phyloP scores from a whole-genome alignment of 2,888 invertebrate species.

The Hermaeophaga mercurialis region DNA sequence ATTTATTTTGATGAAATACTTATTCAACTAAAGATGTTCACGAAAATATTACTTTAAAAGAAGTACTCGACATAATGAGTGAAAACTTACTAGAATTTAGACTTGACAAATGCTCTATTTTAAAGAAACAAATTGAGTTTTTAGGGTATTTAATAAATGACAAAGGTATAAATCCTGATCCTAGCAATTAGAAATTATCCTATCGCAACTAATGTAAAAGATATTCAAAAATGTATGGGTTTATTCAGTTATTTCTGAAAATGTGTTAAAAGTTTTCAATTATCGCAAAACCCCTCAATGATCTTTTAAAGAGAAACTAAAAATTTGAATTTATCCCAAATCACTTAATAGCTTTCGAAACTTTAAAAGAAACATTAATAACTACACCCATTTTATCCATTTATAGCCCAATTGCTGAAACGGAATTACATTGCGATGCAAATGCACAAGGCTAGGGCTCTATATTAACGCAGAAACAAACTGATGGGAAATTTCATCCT shows the following conservation, averaged over 20 bases:
- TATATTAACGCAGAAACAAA: constrained; percentile 35
- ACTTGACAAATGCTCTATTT: constrained; percentile 42
- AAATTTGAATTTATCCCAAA: constrained; percentile 36
- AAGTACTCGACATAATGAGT: constrained; percentile 29
- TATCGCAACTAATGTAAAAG: constrained; percentile 27
- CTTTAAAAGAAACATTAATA: constrained; percentile 32
- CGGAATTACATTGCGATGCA: constrained; percentile 47
- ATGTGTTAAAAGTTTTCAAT: constrained; percentile 38
- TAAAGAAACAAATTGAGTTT: constrained; percentile 35
- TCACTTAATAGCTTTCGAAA: constrained; percentile 38
- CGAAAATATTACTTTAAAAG: constrained; percentile 30
- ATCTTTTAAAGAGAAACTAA: constrained; percentile 37
- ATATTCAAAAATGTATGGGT: constrained; percentile 39
- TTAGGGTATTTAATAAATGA: constrained; percentile 40
- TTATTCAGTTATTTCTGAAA: constrained; percentile 41
- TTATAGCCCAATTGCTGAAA: constrained; percentile 38
- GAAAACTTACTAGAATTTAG: constrained; percentile 34
- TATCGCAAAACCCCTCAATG: constrained; percentile 38
- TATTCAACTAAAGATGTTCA: constrained; percentile 34
- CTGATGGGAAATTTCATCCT: constrained; percentile 39
- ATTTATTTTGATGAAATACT: constrained; percentile 40
- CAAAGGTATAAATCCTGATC: constrained; percentile 31
- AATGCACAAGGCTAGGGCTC: constrained; percentile 41
- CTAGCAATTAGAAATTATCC: constrained; percentile 32
- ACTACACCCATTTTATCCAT: constrained; percentile 35